A percentile compares a stretch with the other conserved stretches of the same genome.
phyloP scores from a whole-genome alignment of 2,888 invertebrate species.

The Acrocyrtus sp. region DNA sequence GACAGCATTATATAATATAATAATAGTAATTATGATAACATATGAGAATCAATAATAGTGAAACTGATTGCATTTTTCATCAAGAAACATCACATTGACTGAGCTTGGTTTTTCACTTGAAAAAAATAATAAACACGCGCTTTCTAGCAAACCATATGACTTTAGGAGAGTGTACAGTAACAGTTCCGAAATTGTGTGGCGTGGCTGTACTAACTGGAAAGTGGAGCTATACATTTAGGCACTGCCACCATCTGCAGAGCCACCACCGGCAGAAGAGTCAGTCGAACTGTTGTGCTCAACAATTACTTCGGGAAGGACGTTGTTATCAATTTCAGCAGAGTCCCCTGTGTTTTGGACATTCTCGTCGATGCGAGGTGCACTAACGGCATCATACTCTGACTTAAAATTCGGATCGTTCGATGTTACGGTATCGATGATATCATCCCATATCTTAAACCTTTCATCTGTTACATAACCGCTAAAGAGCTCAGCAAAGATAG shows the following conservation, averaged over 20 bases:
- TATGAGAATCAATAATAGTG: slow-evolving; percentile 33
- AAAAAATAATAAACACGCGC: no score
- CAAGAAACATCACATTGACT: slow-evolving; percentile 41
- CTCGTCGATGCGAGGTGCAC: no score
- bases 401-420: no score
- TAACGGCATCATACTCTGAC: no score
- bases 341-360: slow-evolving; percentile 35
- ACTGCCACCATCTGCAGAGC: no score
- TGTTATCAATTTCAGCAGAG: slow-evolving; percentile 24
- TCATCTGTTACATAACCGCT: slow-evolving; percentile 34
- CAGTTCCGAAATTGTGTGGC: no score
- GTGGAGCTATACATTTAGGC: no score
- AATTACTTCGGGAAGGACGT: slow-evolving; percentile 23
- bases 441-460: slow-evolving; percentile 7
- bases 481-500: slow-evolving; percentile 35
- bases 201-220: no score
- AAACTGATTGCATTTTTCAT: slow-evolving; percentile 40
- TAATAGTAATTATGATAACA: slow-evolving; percentile 5
- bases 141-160: no score
- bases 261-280: not conserved
- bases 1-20: no score
- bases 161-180: no score
- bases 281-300: slow-evolving; percentile 11
- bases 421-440: slow-evolving; percentile 12
- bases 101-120: slow-evolving; percentile 22